Evolutionary conservation across 2,113 vertebrate genomes (phyloP), one percentile per base, ranked within the genome.

Genomic region (Nycticryphes semicollaris): DNA sequence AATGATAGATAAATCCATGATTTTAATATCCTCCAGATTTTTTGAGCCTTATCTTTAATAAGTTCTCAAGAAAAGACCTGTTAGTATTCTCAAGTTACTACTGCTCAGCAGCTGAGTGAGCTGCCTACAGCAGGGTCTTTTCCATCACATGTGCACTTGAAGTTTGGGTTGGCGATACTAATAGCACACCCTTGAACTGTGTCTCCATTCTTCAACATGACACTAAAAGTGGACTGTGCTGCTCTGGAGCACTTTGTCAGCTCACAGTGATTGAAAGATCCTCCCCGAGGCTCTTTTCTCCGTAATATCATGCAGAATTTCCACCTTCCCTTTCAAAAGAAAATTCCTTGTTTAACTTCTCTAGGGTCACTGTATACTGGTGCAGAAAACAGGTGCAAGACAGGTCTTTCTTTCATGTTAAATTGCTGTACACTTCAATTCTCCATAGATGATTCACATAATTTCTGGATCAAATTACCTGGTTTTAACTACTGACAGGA

Each of bases 401-500:
- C 63, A 90, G 76, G 82, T 92, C 85, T 96, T 89, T 90, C 93
- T 95, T 84, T 90, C 89, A 68, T 89, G 73, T 93, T 87, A 96
- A 74, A 94, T 89, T 77, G 91, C 93, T 16, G 37, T 94, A 89
- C 3, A 25, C n/a, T 93, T 89, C 73, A 94, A 96, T 95, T 97
- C 89, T 91, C 91, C 82, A 43, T 70, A 83, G 86, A 62, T 82
- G 54, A 92, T 93, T 96, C 96, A 79, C 63, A 97, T 92, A 14
- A 90, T 84, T 95, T 93, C 80, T 92, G 80, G 84, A 95, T 96
- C 86, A 88, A 96, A 76, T 94, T 95, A 97, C 89, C 95, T 93
- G 41, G 62, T 92, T 97, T 96, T 96, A 94, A 94, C 88, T 81
- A 88, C 51, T 91, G 57, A 96, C 93, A 77, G 79, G 80, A 96